Evolutionary conservation across 2,888 invertebrate genomes (phyloP).

Genomic region (Nephrotoma guestfalica): DNA sequence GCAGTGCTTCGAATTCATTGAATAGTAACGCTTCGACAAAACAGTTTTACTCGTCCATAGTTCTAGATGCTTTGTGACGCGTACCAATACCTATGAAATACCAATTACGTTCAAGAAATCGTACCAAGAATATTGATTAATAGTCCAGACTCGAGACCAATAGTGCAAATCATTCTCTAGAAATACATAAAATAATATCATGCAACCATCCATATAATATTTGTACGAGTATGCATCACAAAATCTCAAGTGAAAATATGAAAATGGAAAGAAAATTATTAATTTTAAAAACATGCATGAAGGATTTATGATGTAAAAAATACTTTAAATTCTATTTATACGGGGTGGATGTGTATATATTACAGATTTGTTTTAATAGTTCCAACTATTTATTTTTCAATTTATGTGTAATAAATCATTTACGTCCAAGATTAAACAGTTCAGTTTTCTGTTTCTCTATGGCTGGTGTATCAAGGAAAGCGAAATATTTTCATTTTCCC

Average conservation of each 20-base stretch:
- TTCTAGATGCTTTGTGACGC: not conserved
- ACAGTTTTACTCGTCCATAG: too few species aligned
- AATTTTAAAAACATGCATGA: not conserved
- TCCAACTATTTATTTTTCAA: not conserved
- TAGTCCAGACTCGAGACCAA: not conserved
- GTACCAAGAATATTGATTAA: not conserved
- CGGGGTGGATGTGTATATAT: not conserved
- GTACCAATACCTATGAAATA: not conserved
- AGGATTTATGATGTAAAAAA: not conserved
- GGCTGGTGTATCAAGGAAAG: not conserved
- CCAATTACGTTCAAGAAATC: not conserved
- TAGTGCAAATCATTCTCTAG: not conserved
- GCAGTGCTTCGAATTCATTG: too few species aligned
- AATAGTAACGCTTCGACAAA: too few species aligned
- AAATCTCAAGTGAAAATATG: not conserved
- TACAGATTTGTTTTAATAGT: not conserved
- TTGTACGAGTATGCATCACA: not conserved
- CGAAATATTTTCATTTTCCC: not conserved
- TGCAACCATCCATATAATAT: not conserved
- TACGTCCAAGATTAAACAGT: not conserved
- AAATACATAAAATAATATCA: not conserved
- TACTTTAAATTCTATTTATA: not conserved
- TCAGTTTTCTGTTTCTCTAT: too few species aligned
- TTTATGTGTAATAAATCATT: not conserved
- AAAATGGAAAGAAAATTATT: not conserved